Evolutionary conservation across 2,113 vertebrate genomes (phyloP), one percentile per base, ranked within the genome.

Genomic region (Bos indicus): DNA sequence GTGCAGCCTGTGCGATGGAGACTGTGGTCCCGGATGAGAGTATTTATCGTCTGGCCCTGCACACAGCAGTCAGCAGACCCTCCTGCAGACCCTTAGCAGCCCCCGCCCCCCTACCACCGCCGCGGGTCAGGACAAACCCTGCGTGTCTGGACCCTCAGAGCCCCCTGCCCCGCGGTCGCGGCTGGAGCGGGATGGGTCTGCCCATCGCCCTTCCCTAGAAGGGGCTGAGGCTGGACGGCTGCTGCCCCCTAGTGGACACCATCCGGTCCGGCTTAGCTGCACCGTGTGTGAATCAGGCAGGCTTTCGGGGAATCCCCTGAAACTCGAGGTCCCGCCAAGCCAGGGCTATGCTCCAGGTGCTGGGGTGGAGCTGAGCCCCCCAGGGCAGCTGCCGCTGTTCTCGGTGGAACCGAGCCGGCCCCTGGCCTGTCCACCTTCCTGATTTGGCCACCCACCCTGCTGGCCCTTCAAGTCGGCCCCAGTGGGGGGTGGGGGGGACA

Each of bases 121-220:
- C 3, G 8, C 0, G 40, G 51, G 26, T 26, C 87, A 28, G 56
- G 9, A 8, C 17, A 17, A 48, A 3, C 7, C 43, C 2, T 9
- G 4, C 1, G 0, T 0, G 14, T 60, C 84, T 54, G 7, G 46
- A 21, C 16, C n/a, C 15, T 19, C 67, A 23, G 67, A 71, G 67
- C 19, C 6, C n/a, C 64, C 64, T 30, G 6, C 57, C 23, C 4
- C 17, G 19, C 16, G 7, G 17, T 21, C n/a, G 10, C n/a, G n/a
- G 9, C 67, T 71, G 67, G 67, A 71, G n/a, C n/a, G 0, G 67
- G 67, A 36, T 21, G 64, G 64, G 64, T 71, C n/a, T 36, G 67
- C 9, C n/a, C 19, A 23, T 6, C 2, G 1, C 26, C 1, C 77
- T 21, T 3, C 59, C 26, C 4, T 4, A 2, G 9, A 7, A 6